Conservation (phyloP, 2,113 vertebrate genomes). For the Urocynchramus pylzowi region DNA sequence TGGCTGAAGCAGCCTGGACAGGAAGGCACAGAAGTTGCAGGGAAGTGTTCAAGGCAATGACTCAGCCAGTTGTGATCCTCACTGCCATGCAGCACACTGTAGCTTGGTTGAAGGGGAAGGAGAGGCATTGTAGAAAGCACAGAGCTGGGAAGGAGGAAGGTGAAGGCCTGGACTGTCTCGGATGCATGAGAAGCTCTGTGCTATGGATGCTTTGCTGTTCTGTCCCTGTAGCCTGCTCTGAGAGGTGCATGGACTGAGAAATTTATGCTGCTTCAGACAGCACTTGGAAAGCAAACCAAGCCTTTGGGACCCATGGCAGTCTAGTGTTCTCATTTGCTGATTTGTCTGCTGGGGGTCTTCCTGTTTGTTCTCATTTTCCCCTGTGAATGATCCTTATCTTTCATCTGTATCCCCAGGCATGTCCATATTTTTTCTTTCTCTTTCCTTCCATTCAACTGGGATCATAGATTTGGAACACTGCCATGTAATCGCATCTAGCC, state of each 20-base stretch:
- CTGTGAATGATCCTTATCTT: not conserved
- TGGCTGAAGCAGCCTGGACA: not conserved
- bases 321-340: not conserved
- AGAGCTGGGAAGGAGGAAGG: not conserved
- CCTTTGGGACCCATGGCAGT: not conserved
- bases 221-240: not conserved
- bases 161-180: not conserved
- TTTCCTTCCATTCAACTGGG: not conserved
- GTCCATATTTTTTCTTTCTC: not conserved
- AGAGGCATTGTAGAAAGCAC: not conserved
- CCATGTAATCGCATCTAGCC: not conserved
- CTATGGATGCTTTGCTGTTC: not conserved
- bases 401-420: not conserved
- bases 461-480: not conserved
- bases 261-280: not conserved
- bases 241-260: not conserved
- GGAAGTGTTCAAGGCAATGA: not conserved
- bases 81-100: not conserved
- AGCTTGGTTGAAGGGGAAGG: not conserved
- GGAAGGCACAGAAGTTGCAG: not conserved
- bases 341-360: not conserved
- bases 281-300: not conserved
- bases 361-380: not conserved
- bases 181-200: not conserved
- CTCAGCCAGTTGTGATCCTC: not conserved